These are phyloP conservation scores for Protonibea diacanthus DNA, from an alignment of 2,797 vertebrate species.

Conservation along the genomic window DNA sequence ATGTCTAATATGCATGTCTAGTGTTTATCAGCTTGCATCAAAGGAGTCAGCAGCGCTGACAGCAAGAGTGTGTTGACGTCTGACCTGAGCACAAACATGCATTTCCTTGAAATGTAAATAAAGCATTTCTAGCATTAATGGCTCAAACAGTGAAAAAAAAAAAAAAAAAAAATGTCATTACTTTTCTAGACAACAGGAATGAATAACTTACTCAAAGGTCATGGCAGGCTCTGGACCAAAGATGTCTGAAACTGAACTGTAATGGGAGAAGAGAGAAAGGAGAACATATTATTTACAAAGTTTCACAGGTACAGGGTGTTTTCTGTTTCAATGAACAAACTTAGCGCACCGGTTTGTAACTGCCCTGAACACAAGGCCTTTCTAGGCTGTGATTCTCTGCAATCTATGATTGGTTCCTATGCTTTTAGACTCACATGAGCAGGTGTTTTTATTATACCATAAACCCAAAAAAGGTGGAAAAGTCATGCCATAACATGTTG, in stretches of 20 bases:
- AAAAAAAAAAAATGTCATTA: neutral
- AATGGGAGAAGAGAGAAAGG: constrained; percentile 4
- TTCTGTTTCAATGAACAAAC: constrained; percentile 15
- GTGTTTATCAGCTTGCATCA: neutral
- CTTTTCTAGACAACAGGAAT: constrained; percentile 15
- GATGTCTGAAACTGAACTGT: constrained; percentile 80
- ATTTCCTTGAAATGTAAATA: constrained; percentile 1
- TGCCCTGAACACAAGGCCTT: neutral
- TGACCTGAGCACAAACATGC: neutral
- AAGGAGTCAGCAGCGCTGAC: neutral
- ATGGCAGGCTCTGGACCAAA: constrained; percentile 70
- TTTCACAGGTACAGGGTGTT: neutral
- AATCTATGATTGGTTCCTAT: constrained; percentile 2
- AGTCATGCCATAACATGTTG: neutral
- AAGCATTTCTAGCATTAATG: neutral
- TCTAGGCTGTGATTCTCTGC: neutral
- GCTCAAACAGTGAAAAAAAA: neutral
- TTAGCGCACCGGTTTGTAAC: neutral
- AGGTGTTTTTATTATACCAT: neutral
- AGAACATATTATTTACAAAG: constrained; percentile 14
- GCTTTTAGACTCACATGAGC: neutral
- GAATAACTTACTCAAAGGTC: constrained; percentile 71
- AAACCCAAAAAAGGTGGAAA: neutral
- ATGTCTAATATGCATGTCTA: neutral
- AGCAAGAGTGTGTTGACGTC: constrained; percentile 1